Conservation (phyloP, 2,113 vertebrate species). For the Scatophagus argus region DNA sequence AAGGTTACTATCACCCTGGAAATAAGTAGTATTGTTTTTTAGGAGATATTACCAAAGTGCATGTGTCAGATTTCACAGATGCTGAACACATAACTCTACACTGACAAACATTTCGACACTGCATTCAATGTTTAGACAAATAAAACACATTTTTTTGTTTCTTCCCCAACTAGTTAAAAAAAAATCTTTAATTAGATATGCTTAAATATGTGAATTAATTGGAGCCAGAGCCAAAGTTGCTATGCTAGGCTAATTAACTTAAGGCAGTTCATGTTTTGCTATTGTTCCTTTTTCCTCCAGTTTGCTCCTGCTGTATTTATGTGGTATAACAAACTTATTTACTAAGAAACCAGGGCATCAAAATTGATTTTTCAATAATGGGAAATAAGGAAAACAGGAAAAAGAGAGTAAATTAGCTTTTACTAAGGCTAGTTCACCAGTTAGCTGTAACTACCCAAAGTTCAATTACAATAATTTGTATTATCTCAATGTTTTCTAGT, state of each 20-base stretch:
- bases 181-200: neutral
- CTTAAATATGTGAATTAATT: neutral
- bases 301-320: neutral
- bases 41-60: neutral
- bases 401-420: neutral
- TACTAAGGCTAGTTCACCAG: neutral
- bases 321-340: neutral
- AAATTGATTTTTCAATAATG: neutral
- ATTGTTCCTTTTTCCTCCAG: too few relatives aligned
- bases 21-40: neutral
- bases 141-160: neutral
- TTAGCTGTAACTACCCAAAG: neutral
- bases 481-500: neutral
- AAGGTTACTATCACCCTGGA: neutral
- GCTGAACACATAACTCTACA: neutral
- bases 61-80: constrained; percentile 10
- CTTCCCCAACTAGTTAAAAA: neutral
- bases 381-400: neutral
- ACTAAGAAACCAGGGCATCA: neutral
- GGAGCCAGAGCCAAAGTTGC: neutral
- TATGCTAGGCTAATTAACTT: neutral
- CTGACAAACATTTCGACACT: neutral
- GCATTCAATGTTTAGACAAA: neutral
- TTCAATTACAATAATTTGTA: too few relatives aligned
- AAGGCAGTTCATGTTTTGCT: neutral